phyloP scores from a whole-genome alignment of 2,797 vertebrate species.

The Rhyacichthys aspro region DNA sequence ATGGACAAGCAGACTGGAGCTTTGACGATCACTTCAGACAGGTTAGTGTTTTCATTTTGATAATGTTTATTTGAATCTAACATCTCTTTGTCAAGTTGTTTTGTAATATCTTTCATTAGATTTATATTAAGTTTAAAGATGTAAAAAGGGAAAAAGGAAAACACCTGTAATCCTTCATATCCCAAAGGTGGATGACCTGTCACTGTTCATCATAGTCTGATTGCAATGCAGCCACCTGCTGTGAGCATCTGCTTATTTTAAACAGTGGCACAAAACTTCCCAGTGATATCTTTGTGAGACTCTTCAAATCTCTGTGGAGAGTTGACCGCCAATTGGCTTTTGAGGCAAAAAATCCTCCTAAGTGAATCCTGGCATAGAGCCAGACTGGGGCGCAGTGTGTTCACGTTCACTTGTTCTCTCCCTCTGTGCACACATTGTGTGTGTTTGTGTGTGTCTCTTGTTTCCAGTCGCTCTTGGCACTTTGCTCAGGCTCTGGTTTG shows the following conservation, averaged over 20 bases:
- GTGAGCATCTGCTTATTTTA: slow-evolving; percentile 56
- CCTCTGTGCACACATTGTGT: slow-evolving; percentile 42
- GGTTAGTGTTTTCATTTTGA: slow-evolving; percentile 77
- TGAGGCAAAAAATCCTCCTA: slow-evolving; percentile 70
- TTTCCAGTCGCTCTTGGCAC: slow-evolving; percentile 56
- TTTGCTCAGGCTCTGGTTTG: slow-evolving; percentile 69
- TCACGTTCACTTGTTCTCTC: slow-evolving; percentile 52
- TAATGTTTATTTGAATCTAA: not conserved
- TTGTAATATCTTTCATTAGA: not conserved
- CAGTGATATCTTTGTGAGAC: slow-evolving; percentile 56
- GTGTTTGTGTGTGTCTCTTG: slow-evolving; percentile 36
- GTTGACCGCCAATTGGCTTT: slow-evolving; percentile 69
- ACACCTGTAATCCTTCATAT: slow-evolving; percentile 1
- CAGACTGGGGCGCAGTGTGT: slow-evolving; percentile 55
- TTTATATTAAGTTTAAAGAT: not conserved
- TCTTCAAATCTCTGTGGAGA: slow-evolving; percentile 60
- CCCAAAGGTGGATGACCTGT: slow-evolving; percentile 1
- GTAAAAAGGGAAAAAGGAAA: slow-evolving; percentile 12
- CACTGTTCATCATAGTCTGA: slow-evolving; percentile 27
- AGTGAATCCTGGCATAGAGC: slow-evolving; percentile 77
- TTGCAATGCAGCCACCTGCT: slow-evolving; percentile 40
- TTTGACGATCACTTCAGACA: slow-evolving; percentile 91
- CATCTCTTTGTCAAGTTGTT: not conserved
- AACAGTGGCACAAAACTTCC: slow-evolving; percentile 35
- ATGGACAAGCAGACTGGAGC: slow-evolving; percentile 85